Percentiles rank a stretch among this genome's conserved stretches.
These are phyloP conservation scores for Alethe castanea DNA, from an alignment of 2,113 vertebrate genomes.

Conservation along the genomic window DNA sequence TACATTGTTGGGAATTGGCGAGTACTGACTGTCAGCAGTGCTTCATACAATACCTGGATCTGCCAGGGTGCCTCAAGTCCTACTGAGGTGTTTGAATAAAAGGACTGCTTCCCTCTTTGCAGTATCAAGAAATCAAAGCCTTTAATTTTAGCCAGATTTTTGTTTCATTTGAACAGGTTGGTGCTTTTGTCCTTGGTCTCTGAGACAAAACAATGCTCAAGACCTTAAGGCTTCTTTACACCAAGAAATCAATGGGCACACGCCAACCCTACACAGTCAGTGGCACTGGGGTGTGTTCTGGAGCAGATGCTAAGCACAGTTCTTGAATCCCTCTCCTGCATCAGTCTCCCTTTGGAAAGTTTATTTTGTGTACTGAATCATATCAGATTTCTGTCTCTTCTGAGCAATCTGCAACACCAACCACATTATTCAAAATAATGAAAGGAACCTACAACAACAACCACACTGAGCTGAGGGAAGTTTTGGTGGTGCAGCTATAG, in stretches of 20 bases:
- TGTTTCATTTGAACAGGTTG: background rate
- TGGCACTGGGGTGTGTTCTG: background rate
- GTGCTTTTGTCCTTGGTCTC: background rate
- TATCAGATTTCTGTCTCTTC: background rate
- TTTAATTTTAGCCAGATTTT: background rate
- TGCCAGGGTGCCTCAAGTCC: background rate
- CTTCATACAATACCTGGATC: background rate
- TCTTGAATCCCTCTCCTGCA: background rate
- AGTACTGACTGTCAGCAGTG: background rate
- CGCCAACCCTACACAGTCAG: rapidly evolving
- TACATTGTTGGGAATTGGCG: background rate
- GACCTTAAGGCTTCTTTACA: background rate
- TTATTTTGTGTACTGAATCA: background rate
- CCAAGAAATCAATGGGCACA: background rate
- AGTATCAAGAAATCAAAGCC: background rate
- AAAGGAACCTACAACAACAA: background rate
- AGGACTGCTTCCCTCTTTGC: background rate
- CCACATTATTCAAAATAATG: background rate
- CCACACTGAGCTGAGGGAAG: background rate
- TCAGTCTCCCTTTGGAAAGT: background rate
- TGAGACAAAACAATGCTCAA: background rate
- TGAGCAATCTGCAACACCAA: background rate
- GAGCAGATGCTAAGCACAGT: background rate
- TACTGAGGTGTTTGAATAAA: background rate
- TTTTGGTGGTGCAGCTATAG: background rate